A percentile compares a stretch with the other conserved stretches of the same genome.
These are phyloP conservation scores for Myotis davidii DNA, from an alignment of 2,113 vertebrate genomes.

Conservation along the genomic window DNA sequence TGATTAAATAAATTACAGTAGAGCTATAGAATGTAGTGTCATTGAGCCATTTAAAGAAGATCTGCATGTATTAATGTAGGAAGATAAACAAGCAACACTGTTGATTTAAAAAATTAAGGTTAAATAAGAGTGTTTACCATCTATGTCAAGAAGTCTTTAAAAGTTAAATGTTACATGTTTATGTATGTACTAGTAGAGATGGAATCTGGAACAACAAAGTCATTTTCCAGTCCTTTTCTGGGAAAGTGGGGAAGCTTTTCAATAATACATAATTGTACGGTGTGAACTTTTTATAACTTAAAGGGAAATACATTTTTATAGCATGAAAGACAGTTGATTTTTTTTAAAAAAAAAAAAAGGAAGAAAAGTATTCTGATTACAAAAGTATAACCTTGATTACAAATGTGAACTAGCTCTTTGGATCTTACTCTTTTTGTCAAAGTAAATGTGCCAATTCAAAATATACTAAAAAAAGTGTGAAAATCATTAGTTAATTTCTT, in stretches of 20 bases:
- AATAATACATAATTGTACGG: neutral
- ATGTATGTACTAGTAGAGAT: neutral
- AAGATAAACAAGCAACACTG: neutral
- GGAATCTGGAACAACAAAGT: neutral
- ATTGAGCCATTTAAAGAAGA: conserved; percentile 5
- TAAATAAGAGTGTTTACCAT: neutral
- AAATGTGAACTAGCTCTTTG: conserved; percentile 38
- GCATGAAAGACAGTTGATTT: conserved; percentile 2
- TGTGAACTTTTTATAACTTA: neutral
- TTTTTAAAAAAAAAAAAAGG: neutral
- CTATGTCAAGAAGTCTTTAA: neutral
- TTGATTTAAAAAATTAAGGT: neutral
- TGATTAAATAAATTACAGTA: conserved; percentile 17
- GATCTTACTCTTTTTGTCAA: neutral
- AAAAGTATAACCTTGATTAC: conserved; percentile 46
- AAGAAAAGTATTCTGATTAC: neutral
- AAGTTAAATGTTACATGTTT: neutral
- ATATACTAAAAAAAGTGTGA: conserved; percentile 7
- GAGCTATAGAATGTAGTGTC: neutral
- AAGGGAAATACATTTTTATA: conserved; percentile 1
- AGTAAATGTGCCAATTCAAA: conserved; percentile 13
- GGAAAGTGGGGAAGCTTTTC: neutral
- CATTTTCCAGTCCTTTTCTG: neutral
- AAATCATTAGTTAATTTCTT: conserved; percentile 11
- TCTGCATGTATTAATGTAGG: neutral